Evolutionary conservation across 2,888 invertebrate genomes (phyloP).

Genomic region (Tetrapedia diversipes): DNA sequence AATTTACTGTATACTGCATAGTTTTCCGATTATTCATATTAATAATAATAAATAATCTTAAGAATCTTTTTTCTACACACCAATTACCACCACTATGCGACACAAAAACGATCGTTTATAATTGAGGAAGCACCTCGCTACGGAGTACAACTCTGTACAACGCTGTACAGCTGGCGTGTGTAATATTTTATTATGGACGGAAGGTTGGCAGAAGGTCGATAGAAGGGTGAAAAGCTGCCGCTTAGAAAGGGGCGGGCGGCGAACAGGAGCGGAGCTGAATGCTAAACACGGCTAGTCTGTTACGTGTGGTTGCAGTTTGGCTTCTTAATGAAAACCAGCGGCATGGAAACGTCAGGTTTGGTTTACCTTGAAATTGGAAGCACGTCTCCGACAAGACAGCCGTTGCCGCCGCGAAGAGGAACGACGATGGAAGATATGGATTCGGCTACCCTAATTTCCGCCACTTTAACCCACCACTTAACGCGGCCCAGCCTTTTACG

Average conservation of each 20-base stretch:
- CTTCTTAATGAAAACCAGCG: conserved; percentile 73
- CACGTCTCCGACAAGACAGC: conserved; percentile 55
- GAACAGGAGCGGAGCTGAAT: conserved; percentile 60
- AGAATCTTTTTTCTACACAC: no score
- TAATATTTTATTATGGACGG: conserved; percentile 35
- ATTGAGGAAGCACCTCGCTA: background rate
- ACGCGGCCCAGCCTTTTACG: conserved; percentile 7
- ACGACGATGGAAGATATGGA: conserved; percentile 41
- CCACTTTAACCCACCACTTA: conserved; percentile 30
- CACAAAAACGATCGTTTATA: background rate
- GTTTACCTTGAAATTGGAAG: conserved; percentile 70
- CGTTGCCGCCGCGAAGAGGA: conserved; percentile 40
- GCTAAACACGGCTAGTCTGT: conserved; percentile 70
- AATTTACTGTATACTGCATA: no score
- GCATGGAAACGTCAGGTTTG: conserved; percentile 69
- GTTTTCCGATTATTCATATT: no score
- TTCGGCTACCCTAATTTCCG: conserved; percentile 38
- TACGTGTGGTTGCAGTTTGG: conserved; percentile 67
- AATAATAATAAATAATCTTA: no score
- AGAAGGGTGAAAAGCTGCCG: conserved; percentile 51
- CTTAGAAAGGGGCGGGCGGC: conserved; percentile 49
- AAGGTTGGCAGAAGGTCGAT: conserved; percentile 55
- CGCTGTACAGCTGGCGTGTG: background rate
- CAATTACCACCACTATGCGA: background rate
- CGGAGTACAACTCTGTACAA: conserved; percentile 5